Base-by-base conservation (phyloP, 2,113 vertebrate species). In the Gambusia affinis region DNA sequence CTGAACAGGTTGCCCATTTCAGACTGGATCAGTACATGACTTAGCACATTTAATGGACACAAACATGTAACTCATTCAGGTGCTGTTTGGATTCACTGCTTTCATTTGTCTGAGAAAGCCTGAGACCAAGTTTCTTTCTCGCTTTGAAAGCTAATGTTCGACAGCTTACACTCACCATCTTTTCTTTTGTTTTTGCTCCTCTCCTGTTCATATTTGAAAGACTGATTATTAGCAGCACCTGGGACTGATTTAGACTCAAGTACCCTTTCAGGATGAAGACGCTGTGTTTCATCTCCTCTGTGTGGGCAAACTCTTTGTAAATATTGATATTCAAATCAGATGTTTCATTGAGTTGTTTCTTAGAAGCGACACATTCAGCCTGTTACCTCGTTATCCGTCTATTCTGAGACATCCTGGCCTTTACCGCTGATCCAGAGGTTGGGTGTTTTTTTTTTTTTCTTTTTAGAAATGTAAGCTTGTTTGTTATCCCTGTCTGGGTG, bases 401-500 rank as follows among this genome's bases (percentile, higher is more conserved):
- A 1, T 27, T 80, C 33, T 27, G 28, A 24, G 22, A n/a, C 51
- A 57, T 57, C 24, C 7, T 24, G 51, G 24, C 19, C 22, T 4
- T 57, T 10, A 22, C 51, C 2, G 35, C 15, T 54, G 35, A 30
- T 12, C 33, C 8, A 4, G 39, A 42, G 39, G 39, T 42, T 42
- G 35, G 35, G 39, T 42, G 3, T 15, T 4, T 15, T 12, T 30
- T 27, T 63, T 19, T 29, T 12, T 51, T 60, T 51, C 4, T 51
- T 51, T 57, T 57, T 0, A 57, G 17, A 57, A 57, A n/a, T 3
- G 22, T 2, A n/a, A 60, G 22, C 64, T 67, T 37, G 37, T 70
- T 74, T 37, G 37, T 70, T 74, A 69, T 42, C 44, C 2, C 22
- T 31, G 29, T 66, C 37, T 70, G 33, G 15, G 57, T 42, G 70